Percentiles rank a stretch among this genome's conserved stretches.
phyloP scores from a whole-genome alignment of 2,113 vertebrate species.

The Zosterops hypoxanthus region DNA sequence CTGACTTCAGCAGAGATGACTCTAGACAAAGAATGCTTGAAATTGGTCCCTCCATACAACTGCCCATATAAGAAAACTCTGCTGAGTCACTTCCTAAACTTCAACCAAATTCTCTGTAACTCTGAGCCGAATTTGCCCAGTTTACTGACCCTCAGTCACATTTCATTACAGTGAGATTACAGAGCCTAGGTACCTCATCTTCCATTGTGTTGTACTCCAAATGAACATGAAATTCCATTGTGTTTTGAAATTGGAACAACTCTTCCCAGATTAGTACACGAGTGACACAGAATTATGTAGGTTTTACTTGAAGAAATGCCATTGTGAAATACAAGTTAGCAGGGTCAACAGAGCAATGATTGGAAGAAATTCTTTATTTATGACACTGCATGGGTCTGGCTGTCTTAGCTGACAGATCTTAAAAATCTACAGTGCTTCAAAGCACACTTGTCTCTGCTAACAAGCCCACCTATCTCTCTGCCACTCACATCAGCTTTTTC shows the following conservation, averaged over 20 bases:
- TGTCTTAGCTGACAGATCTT: neutral
- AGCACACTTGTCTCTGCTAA: neutral
- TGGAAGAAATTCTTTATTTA: neutral
- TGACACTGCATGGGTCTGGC: neutral
- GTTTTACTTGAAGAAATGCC: neutral
- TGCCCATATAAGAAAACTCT: neutral
- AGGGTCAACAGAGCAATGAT: neutral
- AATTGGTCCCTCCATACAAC: neutral
- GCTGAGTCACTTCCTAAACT: neutral
- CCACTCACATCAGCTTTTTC: neutral
- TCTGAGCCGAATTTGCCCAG: neutral
- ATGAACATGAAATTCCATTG: fast-evolving
- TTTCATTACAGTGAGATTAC: neutral
- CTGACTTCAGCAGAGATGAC: neutral
- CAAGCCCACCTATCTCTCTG: neutral
- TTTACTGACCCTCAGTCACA: neutral
- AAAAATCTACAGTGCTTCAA: neutral
- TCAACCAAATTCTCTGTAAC: neutral
- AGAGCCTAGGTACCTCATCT: neutral
- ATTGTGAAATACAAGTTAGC: neutral
- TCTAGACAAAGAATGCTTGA: neutral
- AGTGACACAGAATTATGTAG: neutral
- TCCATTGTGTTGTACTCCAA: neutral
- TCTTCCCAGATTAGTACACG: neutral
- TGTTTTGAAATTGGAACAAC: neutral